Evolutionary conservation across 1,140 invertebrate genomes (phyloP).

Genomic region (Drosophila grimshawi): DNA sequence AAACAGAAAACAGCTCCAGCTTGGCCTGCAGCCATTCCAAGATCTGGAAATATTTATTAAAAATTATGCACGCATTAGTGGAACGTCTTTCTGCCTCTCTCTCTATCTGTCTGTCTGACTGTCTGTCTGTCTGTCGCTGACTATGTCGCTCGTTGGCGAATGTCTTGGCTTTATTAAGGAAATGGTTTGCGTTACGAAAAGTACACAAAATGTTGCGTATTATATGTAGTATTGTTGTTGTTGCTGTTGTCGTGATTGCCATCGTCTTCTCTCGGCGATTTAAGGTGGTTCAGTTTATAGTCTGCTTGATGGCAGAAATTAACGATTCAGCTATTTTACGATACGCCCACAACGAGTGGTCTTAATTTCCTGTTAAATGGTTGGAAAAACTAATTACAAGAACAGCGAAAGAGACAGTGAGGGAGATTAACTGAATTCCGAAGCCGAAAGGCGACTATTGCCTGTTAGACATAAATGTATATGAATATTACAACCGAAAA

Average conservation of each 20-base stretch:
- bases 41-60: constrained; percentile 81
- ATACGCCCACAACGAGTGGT: constrained; percentile 59
- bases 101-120: constrained; percentile 8
- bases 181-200: constrained; percentile 73
- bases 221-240: constrained; percentile 53
- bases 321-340: constrained; percentile 46
- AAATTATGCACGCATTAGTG: constrained; percentile 81
- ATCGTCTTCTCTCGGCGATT: constrained; percentile 27
- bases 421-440: no score
- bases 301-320: constrained; percentile 65
- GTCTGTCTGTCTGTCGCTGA: background rate
- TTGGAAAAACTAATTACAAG: constrained; percentile 64
- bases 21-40: constrained; percentile 55
- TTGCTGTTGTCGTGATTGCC: constrained; percentile 35
- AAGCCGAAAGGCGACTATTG: background rate
- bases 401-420: background rate
- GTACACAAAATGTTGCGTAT: constrained; percentile 76
- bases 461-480: background rate
- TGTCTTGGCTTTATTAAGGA: constrained; percentile 64
- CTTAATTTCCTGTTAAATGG: constrained; percentile 63
- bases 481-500: constrained; percentile 56
- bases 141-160: background rate
- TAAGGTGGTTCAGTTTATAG: constrained; percentile 58
- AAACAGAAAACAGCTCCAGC: background rate
- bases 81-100: constrained; percentile 18